phyloP scores from a whole-genome alignment of 1,140 invertebrate genomes.

The Drosophila virilis region DNA sequence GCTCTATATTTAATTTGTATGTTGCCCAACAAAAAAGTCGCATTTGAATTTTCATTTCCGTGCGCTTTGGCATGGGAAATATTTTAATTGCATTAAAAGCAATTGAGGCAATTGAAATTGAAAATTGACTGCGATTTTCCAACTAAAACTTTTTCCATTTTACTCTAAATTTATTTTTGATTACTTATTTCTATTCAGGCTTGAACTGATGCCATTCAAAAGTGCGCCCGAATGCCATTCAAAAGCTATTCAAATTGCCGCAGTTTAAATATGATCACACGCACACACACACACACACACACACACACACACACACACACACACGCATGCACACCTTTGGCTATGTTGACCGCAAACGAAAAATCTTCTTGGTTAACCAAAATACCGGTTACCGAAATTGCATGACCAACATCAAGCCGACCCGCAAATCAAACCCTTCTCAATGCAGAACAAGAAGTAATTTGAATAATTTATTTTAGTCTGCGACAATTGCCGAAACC shows the following conservation, averaged over 20 bases:
- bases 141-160: too few relatives aligned
- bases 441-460: slow-evolving; percentile 62
- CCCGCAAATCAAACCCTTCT: slow-evolving; percentile 59
- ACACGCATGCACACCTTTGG: background rate
- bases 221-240: background rate
- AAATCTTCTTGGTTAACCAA: slow-evolving; percentile 53
- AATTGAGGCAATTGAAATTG: background rate
- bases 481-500: slow-evolving; percentile 3
- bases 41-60: background rate
- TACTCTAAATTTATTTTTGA: too few relatives aligned
- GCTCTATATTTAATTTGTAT: too few relatives aligned
- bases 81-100: slow-evolving; percentile 21
- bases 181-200: background rate
- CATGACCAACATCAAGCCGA: background rate
- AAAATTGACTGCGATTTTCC: background rate
- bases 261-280: slow-evolving; percentile 40
- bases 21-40: too few relatives aligned
- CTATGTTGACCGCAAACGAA: slow-evolving; percentile 47
- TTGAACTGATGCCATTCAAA: too few relatives aligned
- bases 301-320: background rate
- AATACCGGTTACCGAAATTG: slow-evolving; percentile 22
- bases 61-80: background rate
- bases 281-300: slow-evolving; percentile 1
- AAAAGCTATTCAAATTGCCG: slow-evolving; percentile 9
- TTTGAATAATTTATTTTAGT: slow-evolving; percentile 66